Conservation (phyloP, 2,797 vertebrate species). For the Silurus aristotelis region DNA sequence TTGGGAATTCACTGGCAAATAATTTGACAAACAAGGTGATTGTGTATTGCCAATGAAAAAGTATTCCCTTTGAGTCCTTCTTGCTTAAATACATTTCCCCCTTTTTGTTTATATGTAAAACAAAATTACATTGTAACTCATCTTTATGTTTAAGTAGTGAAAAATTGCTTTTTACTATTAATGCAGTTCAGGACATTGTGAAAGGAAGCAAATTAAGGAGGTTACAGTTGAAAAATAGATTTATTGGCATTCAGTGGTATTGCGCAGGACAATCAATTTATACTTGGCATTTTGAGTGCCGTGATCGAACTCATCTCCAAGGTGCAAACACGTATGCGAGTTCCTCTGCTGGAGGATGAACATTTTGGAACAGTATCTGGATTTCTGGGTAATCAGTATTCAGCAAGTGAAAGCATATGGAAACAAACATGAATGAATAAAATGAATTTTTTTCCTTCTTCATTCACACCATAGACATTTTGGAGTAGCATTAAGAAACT, state of each 20-base stretch:
- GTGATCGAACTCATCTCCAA: neutral
- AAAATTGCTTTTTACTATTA: no score
- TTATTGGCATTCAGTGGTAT: conserved; percentile 33
- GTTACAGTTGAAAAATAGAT: conserved; percentile 31
- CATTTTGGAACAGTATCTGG: neutral
- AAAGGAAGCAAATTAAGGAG: neutral
- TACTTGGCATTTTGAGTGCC: neutral
- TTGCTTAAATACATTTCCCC: no score
- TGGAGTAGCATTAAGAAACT: neutral
- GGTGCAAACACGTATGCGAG: neutral
- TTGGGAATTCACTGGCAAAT: neutral
- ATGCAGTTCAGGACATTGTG: neutral
- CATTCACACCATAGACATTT: neutral
- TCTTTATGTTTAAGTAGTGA: neutral
- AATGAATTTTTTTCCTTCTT: neutral
- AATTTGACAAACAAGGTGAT: neutral
- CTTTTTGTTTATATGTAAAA: no score
- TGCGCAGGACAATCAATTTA: neutral
- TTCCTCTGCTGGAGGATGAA: neutral
- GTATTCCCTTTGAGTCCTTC: neutral
- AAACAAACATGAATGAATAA: conserved; percentile 27
- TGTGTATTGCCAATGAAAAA: neutral
- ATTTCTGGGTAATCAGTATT: neutral
- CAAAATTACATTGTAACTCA: neutral
- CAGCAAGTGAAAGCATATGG: conserved; percentile 16